Conservation (phyloP, 2,113 vertebrate genomes). For the Thamnaconus septentrionalis region DNA sequence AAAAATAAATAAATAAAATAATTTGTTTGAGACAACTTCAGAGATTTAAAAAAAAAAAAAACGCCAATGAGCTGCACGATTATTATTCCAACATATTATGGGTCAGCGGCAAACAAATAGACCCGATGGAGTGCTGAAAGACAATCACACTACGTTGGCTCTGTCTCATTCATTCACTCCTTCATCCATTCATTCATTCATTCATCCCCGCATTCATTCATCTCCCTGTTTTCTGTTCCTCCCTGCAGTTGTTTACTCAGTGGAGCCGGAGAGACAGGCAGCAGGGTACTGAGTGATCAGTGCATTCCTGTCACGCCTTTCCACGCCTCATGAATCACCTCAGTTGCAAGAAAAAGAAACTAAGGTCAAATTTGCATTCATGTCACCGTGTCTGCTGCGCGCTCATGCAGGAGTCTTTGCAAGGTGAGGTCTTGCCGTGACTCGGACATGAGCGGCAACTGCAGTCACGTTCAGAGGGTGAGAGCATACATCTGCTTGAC, state of each 20-base stretch:
- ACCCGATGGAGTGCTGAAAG: background rate
- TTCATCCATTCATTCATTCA: slow-evolving; percentile 49
- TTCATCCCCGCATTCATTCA: slow-evolving; percentile 49
- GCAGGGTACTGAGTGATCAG: slow-evolving; percentile 51
- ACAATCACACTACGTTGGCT: slow-evolving; percentile 2
- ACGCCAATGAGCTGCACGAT: background rate
- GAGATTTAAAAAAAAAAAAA: too few species aligned
- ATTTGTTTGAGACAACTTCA: too few species aligned
- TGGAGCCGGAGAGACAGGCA: slow-evolving; percentile 40
- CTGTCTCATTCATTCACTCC: slow-evolving; percentile 52
- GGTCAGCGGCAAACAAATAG: background rate
- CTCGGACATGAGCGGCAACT: too few species aligned
- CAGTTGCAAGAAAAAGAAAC: slow-evolving; percentile 42
- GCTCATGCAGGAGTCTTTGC: slow-evolving; percentile 16
- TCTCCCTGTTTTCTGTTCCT: slow-evolving; percentile 14
- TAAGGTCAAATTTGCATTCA: slow-evolving; percentile 34
- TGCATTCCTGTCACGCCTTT: slow-evolving; percentile 65
- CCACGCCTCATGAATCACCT: slow-evolving; percentile 53
- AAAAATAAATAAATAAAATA: too few species aligned
- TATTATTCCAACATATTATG: background rate
- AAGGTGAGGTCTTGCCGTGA: background rate
- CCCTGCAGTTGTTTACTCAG: slow-evolving; percentile 47
- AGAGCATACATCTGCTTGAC: too few species aligned
- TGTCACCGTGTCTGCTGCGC: slow-evolving; percentile 20
- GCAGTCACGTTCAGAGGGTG: too few species aligned